Conservation (phyloP, 1,140 invertebrate genomes). For the Caenorhabditis briggsae region DNA sequence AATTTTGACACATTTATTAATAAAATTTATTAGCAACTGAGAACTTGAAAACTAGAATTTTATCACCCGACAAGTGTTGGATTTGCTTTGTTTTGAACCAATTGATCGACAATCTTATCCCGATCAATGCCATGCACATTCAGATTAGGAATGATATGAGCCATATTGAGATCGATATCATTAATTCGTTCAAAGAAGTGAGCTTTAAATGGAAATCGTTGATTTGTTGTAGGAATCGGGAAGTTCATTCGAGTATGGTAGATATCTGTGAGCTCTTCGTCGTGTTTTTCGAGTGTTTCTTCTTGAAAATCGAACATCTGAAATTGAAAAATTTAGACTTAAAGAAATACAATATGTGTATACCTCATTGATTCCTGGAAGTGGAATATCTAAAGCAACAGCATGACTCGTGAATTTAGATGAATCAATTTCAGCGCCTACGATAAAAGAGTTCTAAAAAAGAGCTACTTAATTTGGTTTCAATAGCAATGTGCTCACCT, state of each 20-base stretch:
- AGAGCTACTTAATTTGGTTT: neutral
- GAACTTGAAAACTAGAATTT: no score
- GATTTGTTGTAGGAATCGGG: slow-evolving; percentile 60
- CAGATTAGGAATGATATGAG: slow-evolving; percentile 61
- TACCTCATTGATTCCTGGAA: slow-evolving; percentile 63
- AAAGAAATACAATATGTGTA: neutral
- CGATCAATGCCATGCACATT: slow-evolving; percentile 58
- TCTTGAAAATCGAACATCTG: slow-evolving; percentile 65
- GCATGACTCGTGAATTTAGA: slow-evolving; percentile 60
- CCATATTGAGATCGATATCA: slow-evolving; percentile 62
- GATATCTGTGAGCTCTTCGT: slow-evolving; percentile 61
- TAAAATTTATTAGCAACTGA: no score
- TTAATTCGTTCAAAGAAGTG: slow-evolving; percentile 64
- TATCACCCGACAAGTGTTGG: slow-evolving; percentile 62
- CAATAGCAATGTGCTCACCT: neutral
- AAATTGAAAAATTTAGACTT: neutral
- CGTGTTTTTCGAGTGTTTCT: slow-evolving; percentile 62
- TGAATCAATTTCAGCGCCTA: slow-evolving; percentile 61
- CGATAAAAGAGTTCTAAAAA: slow-evolving; percentile 62
- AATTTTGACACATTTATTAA: no score
- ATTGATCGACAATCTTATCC: slow-evolving; percentile 60
- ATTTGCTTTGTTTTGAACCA: slow-evolving; percentile 62
- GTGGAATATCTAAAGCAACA: slow-evolving; percentile 59
- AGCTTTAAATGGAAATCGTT: slow-evolving; percentile 57
- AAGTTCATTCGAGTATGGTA: slow-evolving; percentile 63